Conservation (phyloP, 2,797 vertebrate species). For the Delichon dasypus region DNA sequence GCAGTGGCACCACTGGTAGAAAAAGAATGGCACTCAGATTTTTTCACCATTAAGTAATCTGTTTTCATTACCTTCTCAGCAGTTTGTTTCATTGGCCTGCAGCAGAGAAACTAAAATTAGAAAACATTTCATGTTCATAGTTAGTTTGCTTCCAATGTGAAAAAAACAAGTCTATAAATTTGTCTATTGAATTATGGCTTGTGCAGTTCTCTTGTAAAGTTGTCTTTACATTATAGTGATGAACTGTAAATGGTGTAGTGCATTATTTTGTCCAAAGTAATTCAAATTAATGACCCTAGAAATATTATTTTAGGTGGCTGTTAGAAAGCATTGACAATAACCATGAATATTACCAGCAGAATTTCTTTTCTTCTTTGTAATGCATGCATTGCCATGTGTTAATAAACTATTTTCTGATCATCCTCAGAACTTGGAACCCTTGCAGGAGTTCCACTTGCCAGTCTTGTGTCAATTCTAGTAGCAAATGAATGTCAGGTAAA, state of each 20-base stretch:
- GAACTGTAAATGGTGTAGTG: slow-evolving; percentile 58
- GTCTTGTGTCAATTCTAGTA: background rate
- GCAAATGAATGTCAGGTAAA: background rate
- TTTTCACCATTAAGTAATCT: slow-evolving; percentile 63
- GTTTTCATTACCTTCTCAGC: slow-evolving; percentile 62
- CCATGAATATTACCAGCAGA: slow-evolving; percentile 46
- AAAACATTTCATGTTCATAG: slow-evolving; percentile 58
- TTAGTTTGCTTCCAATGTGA: slow-evolving; percentile 53
- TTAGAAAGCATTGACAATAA: slow-evolving; percentile 48
- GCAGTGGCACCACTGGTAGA: slow-evolving; percentile 56
- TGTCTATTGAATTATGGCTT: slow-evolving; percentile 42
- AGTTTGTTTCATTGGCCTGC: slow-evolving; percentile 66
- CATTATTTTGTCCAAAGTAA: slow-evolving; percentile 64
- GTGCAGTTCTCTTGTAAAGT: slow-evolving; percentile 23
- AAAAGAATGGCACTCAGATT: slow-evolving; percentile 46
- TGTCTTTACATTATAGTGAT: slow-evolving; percentile 59
- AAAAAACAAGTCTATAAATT: slow-evolving; percentile 68
- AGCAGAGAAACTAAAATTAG: slow-evolving; percentile 64
- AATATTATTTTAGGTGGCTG: slow-evolving; percentile 51
- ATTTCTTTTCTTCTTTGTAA: slow-evolving; percentile 49
- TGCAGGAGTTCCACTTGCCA: background rate
- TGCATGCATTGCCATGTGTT: slow-evolving; percentile 1
- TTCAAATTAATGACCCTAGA: slow-evolving; percentile 70
- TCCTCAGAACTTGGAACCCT: background rate
- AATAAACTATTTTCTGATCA: slow-evolving; percentile 26